Percentiles rank a stretch among this genome's conserved stretches.
Evolutionary conservation across 2,888 invertebrate species (phyloP).

Genomic region (Eutolmus rufibarbis): DNA sequence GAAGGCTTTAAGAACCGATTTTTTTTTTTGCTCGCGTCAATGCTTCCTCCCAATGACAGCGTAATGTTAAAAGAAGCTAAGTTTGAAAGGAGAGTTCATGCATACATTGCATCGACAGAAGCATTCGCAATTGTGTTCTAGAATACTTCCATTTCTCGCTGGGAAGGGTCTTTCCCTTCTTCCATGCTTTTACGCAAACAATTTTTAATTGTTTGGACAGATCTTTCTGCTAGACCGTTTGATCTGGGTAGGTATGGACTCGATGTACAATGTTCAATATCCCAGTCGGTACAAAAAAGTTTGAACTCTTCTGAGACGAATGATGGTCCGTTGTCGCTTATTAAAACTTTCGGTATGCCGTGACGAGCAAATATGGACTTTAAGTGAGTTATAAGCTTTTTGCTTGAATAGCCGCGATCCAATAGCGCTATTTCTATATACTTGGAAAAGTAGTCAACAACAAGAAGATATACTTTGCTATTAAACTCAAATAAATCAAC

Average conservation of each 20-base stretch:
- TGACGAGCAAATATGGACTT: neutral
- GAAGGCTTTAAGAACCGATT: too few relatives aligned
- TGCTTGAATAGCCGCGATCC: neutral
- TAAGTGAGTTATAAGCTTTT: neutral
- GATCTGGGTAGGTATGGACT: neutral
- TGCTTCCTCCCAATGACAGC: too few relatives aligned
- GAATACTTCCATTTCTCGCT: too few relatives aligned
- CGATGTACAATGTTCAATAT: too few relatives aligned
- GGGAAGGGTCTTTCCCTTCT: neutral
- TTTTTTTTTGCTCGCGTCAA: too few relatives aligned
- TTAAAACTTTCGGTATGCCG: neutral
- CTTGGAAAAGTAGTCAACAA: neutral
- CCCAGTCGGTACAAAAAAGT: too few relatives aligned
- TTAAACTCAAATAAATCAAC: slow-evolving; percentile 31
- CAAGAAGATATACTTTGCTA: too few relatives aligned
- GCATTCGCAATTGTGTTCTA: too few relatives aligned
- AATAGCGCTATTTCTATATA: neutral
- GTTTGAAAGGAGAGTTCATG: too few relatives aligned
- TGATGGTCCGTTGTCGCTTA: neutral
- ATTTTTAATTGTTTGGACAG: neutral
- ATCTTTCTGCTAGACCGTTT: neutral
- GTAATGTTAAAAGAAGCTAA: too few relatives aligned
- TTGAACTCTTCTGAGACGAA: too few relatives aligned
- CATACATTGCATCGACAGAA: too few relatives aligned
- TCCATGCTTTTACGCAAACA: neutral